Conservation (phyloP, 1,140 invertebrate genomes). For the Globodera ellingtonae region DNA sequence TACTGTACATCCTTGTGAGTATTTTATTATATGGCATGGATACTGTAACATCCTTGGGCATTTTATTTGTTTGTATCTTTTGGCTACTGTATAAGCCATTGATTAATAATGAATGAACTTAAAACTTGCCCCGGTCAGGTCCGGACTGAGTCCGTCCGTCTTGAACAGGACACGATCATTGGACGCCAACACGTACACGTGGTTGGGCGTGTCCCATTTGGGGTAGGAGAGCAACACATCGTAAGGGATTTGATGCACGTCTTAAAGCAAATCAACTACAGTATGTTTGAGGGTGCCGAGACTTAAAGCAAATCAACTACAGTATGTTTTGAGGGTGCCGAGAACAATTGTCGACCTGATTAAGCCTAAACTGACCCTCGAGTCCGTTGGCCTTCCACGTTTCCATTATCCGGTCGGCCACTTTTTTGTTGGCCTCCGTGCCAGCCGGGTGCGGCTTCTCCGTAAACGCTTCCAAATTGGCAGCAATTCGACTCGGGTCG, state of each 20-base stretch:
- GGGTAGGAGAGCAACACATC: conserved; percentile 59
- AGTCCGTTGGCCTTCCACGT: conserved; percentile 55
- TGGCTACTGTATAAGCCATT: background rate
- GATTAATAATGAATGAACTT: background rate
- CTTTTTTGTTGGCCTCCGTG: conserved; percentile 49
- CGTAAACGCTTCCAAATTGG: background rate
- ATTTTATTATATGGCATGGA: too few species aligned
- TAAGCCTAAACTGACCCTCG: conserved; percentile 43
- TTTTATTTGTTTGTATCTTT: background rate
- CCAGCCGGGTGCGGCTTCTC: conserved; percentile 14
- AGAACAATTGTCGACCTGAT: background rate
- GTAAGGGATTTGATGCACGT: conserved; percentile 57
- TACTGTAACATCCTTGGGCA: background rate
- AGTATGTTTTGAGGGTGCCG: background rate
- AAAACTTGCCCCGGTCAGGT: conserved; percentile 7
- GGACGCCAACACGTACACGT: conserved; percentile 41
- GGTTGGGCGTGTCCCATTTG: conserved; percentile 54
- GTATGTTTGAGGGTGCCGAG: background rate
- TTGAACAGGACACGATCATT: conserved; percentile 40
- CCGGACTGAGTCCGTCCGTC: conserved; percentile 46
- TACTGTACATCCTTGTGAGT: background rate
- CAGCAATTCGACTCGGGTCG: background rate
- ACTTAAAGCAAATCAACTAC: too few species aligned
- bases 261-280: conserved; percentile 28
- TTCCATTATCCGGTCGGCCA: conserved; percentile 47